Conservation (phyloP, 2,797 vertebrate species). For the Phataginus tricuspis region DNA sequence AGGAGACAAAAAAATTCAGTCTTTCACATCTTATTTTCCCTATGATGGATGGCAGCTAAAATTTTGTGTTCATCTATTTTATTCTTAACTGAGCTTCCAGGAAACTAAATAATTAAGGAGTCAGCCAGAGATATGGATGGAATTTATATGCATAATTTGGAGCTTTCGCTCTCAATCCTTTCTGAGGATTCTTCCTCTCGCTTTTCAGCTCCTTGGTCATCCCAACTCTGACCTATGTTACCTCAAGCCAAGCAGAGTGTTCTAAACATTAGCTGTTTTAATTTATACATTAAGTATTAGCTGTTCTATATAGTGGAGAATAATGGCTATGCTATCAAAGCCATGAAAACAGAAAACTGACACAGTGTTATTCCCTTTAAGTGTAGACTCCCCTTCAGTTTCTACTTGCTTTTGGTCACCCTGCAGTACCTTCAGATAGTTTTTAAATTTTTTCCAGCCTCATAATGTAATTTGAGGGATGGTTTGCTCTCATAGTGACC, state of each 20-base stretch:
- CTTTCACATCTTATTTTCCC: not conserved
- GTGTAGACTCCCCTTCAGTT: not conserved
- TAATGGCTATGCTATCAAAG: not conserved
- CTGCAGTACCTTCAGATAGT: not conserved
- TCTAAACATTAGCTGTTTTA: not conserved
- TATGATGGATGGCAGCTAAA: not conserved
- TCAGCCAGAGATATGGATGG: not conserved
- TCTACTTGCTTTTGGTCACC: not conserved
- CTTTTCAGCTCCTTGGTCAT: not conserved
- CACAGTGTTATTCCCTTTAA: not conserved
- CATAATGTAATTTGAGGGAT: not conserved
- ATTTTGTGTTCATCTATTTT: slow-evolving; percentile 22
- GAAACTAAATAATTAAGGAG: not conserved
- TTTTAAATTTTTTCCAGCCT: not conserved
- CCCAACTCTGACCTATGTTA: not conserved
- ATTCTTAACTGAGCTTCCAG: not conserved
- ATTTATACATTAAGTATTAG: not conserved
- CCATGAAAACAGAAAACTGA: not conserved
- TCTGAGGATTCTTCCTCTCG: not conserved
- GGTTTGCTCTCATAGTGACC: not conserved
- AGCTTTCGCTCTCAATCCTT: not conserved
- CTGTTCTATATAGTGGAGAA: not conserved
- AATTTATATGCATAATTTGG: not conserved
- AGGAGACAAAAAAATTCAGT: not conserved
- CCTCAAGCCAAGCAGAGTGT: not conserved